Base-by-base conservation (phyloP, 2,113 vertebrate genomes). In the Chlamydotis undulata region DNA sequence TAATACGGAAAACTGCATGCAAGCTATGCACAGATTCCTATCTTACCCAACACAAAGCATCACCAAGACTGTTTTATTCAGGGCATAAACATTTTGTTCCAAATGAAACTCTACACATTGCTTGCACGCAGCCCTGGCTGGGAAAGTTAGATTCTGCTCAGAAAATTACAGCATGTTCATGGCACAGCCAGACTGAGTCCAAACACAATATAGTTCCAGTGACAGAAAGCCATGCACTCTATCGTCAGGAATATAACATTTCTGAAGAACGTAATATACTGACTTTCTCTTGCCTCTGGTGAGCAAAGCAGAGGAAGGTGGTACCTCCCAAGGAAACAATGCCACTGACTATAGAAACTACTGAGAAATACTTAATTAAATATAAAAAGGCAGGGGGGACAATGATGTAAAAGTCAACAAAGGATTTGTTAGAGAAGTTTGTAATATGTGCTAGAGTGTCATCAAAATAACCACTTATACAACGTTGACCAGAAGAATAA, bases 31-130 rank as follows among this genome's bases (percentile, higher is more conserved):
- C 23, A 75, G 61, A 87, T 94, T 78, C 68, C 69, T 65, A 67
- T 74, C 61, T 67, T 83, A 75, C 43, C 60, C 65, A 79, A 64
- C 12, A 59, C 23, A 75, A 89, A 74, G 39, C 65, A 80, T 78
- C 64, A 78, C 35, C 59, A 64, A 77, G 61, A 17, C 63, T 77
- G 43, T 52, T 96, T 92, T 81, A 86, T 65, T 89, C 64, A 45
- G 31, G 63, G 45, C 69, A 92, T 64, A 93, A 92, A 91, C 69
- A 81, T 94, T 93, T 87, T 93, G 59, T 87, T 93, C 88, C 33
- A 2, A 92, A 77, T 50, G 22, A 77, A 94, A 83, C 39, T 89
- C 67, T 52, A 93, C 28, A 79, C 41, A n/a, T 29, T 17, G 24
- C 65, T 90, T 56, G 59, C 33, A 56, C 52, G 8, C 26, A 78